Conservation (phyloP, 2,113 vertebrate species). For the Lophotis ruficrista region DNA sequence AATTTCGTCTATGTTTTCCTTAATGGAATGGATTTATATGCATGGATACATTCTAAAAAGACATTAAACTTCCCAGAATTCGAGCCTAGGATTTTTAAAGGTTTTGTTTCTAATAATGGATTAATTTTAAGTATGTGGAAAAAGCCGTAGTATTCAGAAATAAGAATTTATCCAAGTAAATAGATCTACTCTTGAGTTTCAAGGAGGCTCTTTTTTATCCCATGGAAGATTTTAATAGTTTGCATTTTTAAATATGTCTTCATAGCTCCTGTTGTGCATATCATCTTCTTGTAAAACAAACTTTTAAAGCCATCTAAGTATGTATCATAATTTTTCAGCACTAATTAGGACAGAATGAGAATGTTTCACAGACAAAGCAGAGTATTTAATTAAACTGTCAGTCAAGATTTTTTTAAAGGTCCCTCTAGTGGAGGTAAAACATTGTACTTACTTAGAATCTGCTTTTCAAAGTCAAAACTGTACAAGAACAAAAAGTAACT, state of each 20-base stretch:
- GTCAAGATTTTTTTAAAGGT: conserved; percentile 19
- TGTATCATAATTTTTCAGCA: background rate
- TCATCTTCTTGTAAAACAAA: background rate
- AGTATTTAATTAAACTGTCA: conserved; percentile 41
- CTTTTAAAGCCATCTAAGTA: background rate
- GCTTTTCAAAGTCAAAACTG: conserved; percentile 10
- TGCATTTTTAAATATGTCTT: background rate
- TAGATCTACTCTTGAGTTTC: background rate
- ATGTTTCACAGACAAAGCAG: background rate
- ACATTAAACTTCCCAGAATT: background rate
- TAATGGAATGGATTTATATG: background rate
- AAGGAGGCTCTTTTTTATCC: background rate
- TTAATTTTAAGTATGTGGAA: background rate
- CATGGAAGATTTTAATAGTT: background rate
- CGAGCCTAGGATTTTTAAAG: background rate
- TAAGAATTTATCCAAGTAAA: background rate
- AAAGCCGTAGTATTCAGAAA: background rate
- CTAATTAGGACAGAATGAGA: conserved; percentile 20
- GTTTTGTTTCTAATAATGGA: background rate
- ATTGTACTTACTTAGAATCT: background rate
- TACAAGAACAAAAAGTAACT: conserved; percentile 2
- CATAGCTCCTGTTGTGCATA: background rate
- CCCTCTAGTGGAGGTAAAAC: background rate
- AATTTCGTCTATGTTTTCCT: background rate
- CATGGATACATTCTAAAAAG: background rate